Evolutionary conservation across 2,113 vertebrate species (phyloP).

Genomic region (Odontesthes bonariensis): DNA sequence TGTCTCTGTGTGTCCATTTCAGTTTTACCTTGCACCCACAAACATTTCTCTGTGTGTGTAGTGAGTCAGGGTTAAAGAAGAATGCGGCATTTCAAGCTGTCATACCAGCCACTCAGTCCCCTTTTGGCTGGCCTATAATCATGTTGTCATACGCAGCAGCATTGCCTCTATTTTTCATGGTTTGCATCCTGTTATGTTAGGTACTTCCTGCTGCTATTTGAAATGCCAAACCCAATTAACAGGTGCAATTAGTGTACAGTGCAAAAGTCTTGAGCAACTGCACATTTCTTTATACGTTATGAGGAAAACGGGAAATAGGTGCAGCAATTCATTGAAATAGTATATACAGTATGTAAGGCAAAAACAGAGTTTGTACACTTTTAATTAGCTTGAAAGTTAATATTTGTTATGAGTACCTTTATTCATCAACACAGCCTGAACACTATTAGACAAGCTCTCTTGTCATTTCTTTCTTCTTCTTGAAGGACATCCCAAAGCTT

Average conservation of each 20-base stretch:
- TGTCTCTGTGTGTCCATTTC: neutral
- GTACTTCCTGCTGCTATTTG: neutral
- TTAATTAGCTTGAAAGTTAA: too few relatives aligned
- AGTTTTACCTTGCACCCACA: neutral
- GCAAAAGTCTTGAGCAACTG: too few relatives aligned
- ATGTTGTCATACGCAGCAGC: conserved; percentile 5
- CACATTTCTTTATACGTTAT: too few relatives aligned
- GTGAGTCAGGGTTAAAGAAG: conserved; percentile 3
- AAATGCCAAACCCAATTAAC: conserved; percentile 1
- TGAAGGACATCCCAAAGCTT: too few relatives aligned
- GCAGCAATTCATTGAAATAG: too few relatives aligned
- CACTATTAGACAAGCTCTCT: too few relatives aligned
- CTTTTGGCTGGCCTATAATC: conserved; percentile 19
- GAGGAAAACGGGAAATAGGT: too few relatives aligned
- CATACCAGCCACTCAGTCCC: conserved; percentile 23
- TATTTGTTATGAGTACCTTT: too few relatives aligned
- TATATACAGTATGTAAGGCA: too few relatives aligned
- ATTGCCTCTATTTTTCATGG: conserved; percentile 15
- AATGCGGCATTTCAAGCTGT: conserved; percentile 38
- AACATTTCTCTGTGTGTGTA: neutral
- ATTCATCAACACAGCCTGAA: too few relatives aligned
- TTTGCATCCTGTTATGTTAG: conserved; percentile 18
- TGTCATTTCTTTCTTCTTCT: too few relatives aligned
- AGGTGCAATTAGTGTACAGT: neutral
- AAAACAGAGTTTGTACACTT: too few relatives aligned